Evolutionary conservation across 2,888 invertebrate species (phyloP).

Genomic region (Lucinisca nassula): DNA sequence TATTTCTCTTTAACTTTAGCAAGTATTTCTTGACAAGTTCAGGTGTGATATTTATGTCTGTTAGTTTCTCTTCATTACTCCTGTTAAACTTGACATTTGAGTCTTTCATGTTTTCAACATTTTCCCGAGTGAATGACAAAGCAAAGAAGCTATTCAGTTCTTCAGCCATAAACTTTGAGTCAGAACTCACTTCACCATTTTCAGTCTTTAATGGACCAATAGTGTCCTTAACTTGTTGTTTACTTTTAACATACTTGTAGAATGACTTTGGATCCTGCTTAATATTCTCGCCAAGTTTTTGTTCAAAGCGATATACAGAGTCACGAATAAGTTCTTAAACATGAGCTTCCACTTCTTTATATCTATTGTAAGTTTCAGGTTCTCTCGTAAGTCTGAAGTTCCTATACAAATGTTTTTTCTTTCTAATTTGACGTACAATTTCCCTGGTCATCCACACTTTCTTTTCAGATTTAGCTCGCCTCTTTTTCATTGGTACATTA

Average conservation of each 20-base stretch:
- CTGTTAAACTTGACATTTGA: too few relatives aligned
- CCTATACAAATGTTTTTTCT: slow-evolving; percentile 11
- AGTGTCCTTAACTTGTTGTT: slow-evolving; percentile 9
- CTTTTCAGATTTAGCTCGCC: background rate
- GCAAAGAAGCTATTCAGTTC: background rate
- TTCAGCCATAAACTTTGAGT: slow-evolving; percentile 5
- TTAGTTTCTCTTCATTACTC: too few relatives aligned
- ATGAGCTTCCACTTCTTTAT: slow-evolving; percentile 21
- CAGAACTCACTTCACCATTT: background rate
- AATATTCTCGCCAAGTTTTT: background rate
- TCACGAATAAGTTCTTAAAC: slow-evolving; percentile 1
- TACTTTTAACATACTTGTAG: slow-evolving; percentile 25
- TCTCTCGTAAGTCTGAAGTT: slow-evolving; percentile 15
- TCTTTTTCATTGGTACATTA: slow-evolving; percentile 13
- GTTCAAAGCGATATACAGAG: slow-evolving; percentile 11
- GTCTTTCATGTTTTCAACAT: too few relatives aligned
- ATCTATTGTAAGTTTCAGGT: slow-evolving; percentile 11
- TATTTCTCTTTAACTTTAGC: background rate
- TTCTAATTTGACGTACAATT: background rate
- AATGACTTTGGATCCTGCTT: slow-evolving; percentile 18
- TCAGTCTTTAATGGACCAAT: slow-evolving; percentile 12
- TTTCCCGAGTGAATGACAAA: background rate
- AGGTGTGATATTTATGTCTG: background rate
- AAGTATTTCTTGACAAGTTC: background rate
- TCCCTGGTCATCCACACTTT: slow-evolving; percentile 16